Conservation (phyloP, 2,797 vertebrate genomes). For the Garrulus glandarius region DNA sequence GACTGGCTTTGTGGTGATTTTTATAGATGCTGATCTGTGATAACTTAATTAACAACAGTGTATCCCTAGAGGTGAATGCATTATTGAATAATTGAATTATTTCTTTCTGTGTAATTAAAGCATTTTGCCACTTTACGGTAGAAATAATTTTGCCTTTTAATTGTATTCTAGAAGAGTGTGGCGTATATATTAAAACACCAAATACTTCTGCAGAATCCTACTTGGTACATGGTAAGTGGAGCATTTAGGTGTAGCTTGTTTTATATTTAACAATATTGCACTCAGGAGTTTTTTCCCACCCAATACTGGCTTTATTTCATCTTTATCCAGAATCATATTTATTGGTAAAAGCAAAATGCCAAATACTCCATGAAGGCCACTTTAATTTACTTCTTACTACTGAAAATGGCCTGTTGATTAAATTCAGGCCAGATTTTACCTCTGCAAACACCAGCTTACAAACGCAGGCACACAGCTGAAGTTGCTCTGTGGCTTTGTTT, state of each 20-base stretch:
- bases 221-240: conserved; percentile 65
- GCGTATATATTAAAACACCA: conserved; percentile 87
- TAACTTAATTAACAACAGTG: background rate
- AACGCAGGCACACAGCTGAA: background rate
- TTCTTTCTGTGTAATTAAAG: background rate
- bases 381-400: background rate
- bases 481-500: background rate
- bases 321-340: background rate
- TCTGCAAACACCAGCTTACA: background rate
- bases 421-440: background rate
- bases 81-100: background rate
- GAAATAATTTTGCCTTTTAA: conserved; percentile 29
- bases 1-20: background rate
- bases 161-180: conserved; percentile 85
- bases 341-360: background rate
- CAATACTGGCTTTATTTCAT: background rate
- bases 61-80: background rate
- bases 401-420: background rate
- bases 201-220: conserved; percentile 71
- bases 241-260: background rate
- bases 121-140: background rate
- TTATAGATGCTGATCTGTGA: background rate
- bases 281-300: background rate
- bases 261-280: background rate
- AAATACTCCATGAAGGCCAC: background rate